phyloP scores from a whole-genome alignment of 1,140 invertebrate species.

The Rhopalosiphum maidis region DNA sequence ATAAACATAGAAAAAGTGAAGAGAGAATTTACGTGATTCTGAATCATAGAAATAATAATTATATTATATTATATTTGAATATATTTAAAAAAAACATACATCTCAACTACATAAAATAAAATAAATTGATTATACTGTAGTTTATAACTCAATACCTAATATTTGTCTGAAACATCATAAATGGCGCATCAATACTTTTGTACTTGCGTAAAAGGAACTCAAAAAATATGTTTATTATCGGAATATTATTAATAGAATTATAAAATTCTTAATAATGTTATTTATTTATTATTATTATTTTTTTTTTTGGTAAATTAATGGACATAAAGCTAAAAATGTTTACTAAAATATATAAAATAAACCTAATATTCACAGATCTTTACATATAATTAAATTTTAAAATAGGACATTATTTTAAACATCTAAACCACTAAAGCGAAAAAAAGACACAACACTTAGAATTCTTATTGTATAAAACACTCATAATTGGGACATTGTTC shows the following conservation, averaged over 20 bases:
- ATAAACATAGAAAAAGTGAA: neutral
- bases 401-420: constrained; percentile 21
- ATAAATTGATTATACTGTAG: neutral
- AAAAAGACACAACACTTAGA: constrained; percentile 46
- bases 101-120: neutral
- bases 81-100: neutral
- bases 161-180: neutral
- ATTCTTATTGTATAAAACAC: constrained; percentile 31
- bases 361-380: constrained; percentile 49
- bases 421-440: constrained; percentile 43
- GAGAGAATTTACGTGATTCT: neutral
- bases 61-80: neutral
- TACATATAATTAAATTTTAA: constrained; percentile 32
- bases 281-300: neutral
- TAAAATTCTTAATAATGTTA: neutral
- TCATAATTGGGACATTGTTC: constrained; percentile 1
- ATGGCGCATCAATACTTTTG: neutral
- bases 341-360: constrained; percentile 24
- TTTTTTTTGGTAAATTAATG: neutral
- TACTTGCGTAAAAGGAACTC: constrained; percentile 24
- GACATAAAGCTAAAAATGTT: neutral
- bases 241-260: neutral
- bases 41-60: neutral
- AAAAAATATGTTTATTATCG: neutral
- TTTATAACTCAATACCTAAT: neutral